Percentiles rank a stretch among this genome's conserved stretches.
Evolutionary conservation across 2,888 invertebrate genomes (phyloP).

Genomic region (Eurois occulta): DNA sequence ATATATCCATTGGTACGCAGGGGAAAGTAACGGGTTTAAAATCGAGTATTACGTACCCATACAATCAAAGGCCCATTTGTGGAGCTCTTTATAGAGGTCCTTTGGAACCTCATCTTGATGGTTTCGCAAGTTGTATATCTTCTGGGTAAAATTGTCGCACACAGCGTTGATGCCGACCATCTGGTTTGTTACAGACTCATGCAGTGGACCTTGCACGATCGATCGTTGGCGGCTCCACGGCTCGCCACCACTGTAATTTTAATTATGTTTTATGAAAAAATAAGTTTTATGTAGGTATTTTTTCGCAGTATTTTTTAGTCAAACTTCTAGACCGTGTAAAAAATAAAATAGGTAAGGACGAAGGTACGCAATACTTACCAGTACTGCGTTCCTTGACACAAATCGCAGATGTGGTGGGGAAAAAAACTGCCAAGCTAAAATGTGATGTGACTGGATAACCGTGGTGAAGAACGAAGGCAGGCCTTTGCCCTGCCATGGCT

Average conservation of each 20-base stretch:
- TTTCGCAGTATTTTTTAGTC: background rate
- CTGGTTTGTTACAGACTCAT: constrained; percentile 79
- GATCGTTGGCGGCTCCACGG: constrained; percentile 91
- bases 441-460: background rate
- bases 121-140: constrained; percentile 90
- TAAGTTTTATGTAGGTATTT: background rate
- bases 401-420: background rate
- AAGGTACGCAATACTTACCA: too few relatives aligned
- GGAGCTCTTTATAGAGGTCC: constrained; percentile 90
- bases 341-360: background rate
- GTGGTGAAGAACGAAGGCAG: background rate
- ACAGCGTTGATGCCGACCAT: constrained; percentile 82
- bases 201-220: constrained; percentile 86
- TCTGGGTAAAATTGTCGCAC: constrained; percentile 80
- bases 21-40: background rate
- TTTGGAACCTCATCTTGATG: constrained; percentile 91
- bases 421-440: background rate
- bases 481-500: background rate
- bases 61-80: constrained; percentile 93
- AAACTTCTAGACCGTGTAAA: background rate
- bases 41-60: constrained; percentile 80
- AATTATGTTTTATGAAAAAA: background rate
- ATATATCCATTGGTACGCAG: background rate
- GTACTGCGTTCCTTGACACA: background rate
- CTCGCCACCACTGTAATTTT: constrained; percentile 86